phyloP scores from a whole-genome alignment of 1,140 invertebrate species.

The Medauroidea extradentata region DNA sequence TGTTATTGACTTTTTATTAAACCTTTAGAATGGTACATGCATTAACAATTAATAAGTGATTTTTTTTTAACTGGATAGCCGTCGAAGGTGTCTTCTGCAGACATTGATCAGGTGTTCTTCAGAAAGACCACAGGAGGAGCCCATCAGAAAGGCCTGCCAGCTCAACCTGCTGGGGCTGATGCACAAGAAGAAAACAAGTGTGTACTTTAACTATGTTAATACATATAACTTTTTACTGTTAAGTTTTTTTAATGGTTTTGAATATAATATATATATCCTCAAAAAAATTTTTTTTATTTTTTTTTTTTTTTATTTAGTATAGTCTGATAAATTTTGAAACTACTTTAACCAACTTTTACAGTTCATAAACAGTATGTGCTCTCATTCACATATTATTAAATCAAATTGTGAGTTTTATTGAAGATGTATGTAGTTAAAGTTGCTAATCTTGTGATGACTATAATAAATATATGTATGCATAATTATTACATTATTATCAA shows the following conservation, averaged over 20 bases:
- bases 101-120: slow-evolving; percentile 49
- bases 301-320: neutral
- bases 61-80: no score
- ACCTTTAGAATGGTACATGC: no score
- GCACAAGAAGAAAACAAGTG: slow-evolving; percentile 6
- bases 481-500: no score
- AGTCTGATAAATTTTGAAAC: slow-evolving; percentile 1
- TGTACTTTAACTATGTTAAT: neutral
- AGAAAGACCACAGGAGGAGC: slow-evolving; percentile 34
- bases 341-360: slow-evolving; percentile 4
- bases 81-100: slow-evolving; percentile 6
- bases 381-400: no score
- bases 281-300: slow-evolving; percentile 15
- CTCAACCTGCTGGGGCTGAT: no score
- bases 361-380: no score
- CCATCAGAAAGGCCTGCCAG: slow-evolving; percentile 46
- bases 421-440: no score
- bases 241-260: neutral
- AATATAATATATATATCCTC: neutral
- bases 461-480: no score
- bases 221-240: neutral
- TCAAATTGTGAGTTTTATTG: no score
- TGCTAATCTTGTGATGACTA: no score
- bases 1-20: no score
- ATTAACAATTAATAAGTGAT: no score